phyloP scores from a whole-genome alignment of 2,797 vertebrate species.

The Melanotaenia maccullochi region DNA sequence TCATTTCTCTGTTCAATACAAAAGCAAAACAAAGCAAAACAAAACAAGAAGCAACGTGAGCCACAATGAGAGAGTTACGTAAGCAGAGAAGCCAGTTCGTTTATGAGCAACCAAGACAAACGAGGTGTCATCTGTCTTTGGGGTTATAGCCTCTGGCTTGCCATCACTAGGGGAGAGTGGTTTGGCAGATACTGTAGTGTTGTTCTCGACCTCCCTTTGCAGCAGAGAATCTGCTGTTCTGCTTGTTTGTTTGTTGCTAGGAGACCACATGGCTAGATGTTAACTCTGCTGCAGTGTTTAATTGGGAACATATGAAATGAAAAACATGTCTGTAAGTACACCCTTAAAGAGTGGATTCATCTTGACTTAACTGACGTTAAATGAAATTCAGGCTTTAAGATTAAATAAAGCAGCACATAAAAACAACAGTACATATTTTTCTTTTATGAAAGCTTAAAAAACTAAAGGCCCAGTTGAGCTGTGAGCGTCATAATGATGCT shows the following conservation, averaged over 20 bases:
- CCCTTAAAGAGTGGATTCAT: slow-evolving; percentile 47
- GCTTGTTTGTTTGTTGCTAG: slow-evolving; percentile 80
- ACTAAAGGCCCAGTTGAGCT: neutral
- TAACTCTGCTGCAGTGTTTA: slow-evolving; percentile 69
- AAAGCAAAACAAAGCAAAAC: slow-evolving; percentile 24
- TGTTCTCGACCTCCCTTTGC: slow-evolving; percentile 48
- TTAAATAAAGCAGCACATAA: neutral
- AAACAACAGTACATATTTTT: slow-evolving; percentile 10
- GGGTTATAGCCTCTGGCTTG: slow-evolving; percentile 61
- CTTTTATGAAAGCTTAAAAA: slow-evolving; percentile 5
- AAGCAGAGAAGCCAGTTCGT: slow-evolving; percentile 62
- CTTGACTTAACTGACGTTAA: slow-evolving; percentile 40
- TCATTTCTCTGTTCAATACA: slow-evolving; percentile 14
- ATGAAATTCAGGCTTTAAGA: slow-evolving; percentile 21
- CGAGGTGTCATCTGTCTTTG: slow-evolving; percentile 67
- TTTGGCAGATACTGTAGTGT: slow-evolving; percentile 53
- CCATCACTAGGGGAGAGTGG: slow-evolving; percentile 45
- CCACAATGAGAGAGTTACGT: slow-evolving; percentile 32
- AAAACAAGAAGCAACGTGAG: slow-evolving; percentile 31
- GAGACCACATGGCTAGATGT: slow-evolving; percentile 61
- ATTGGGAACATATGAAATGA: slow-evolving; percentile 77
- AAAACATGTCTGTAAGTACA: slow-evolving; percentile 67
- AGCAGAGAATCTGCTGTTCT: slow-evolving; percentile 51
- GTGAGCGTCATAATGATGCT: slow-evolving; percentile 2
- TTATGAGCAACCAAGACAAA: slow-evolving; percentile 59